These are phyloP conservation scores for Tapera naevia DNA, from an alignment of 2,797 vertebrate species.

Conservation along the genomic window DNA sequence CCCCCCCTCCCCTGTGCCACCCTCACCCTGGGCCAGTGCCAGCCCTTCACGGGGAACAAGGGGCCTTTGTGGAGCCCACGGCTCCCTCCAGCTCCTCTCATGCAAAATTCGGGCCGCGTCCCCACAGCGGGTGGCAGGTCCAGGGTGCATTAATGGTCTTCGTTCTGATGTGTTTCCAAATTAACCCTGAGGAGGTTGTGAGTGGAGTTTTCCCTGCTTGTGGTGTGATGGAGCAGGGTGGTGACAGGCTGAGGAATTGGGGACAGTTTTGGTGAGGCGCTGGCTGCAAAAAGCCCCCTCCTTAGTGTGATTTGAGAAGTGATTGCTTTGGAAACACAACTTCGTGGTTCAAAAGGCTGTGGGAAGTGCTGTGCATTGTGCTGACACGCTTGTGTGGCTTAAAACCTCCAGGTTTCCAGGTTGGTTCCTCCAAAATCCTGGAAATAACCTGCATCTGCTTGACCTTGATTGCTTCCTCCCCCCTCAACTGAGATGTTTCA, in stretches of 20 bases:
- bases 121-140: rapidly evolving
- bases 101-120: neutral
- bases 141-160: neutral
- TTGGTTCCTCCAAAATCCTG: neutral
- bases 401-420: neutral
- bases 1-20: too few species aligned
- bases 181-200: neutral
- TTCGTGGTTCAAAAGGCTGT: neutral
- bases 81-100: neutral
- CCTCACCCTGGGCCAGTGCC: neutral
- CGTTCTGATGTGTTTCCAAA: rapidly evolving
- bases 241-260: neutral
- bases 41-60: neutral
- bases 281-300: neutral
- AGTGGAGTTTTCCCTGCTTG: neutral
- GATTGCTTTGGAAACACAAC: neutral
- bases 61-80: neutral
- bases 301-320: neutral
- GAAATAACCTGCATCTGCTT: neutral
- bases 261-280: rapidly evolving
- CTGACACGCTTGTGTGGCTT: neutral
- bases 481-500: neutral
- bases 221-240: neutral
- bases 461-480: neutral
- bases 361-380: neutral